Base-by-base conservation (phyloP, 2,888 invertebrate genomes). In the Lucinisca nassula region DNA sequence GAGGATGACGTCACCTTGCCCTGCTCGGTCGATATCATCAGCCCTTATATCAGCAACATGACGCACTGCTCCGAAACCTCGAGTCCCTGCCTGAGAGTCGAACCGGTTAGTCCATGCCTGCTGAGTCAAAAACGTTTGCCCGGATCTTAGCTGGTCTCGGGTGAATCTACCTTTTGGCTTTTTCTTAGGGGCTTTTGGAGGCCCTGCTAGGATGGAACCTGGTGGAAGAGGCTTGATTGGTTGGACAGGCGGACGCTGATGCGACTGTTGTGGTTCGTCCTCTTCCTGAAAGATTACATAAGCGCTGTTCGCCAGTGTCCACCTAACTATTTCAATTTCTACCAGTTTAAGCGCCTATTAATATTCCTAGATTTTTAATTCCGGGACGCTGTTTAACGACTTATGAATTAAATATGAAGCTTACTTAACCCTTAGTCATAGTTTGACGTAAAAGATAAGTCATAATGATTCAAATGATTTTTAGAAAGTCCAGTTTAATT, bases 81-180 rank as follows among this genome's bases (percentile, higher is more conserved):
- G 90, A 95, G 95, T 96, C 27, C 96, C 96, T 0, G 92, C 72
- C 91, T 96, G 96, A 58, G 94, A 94, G 55, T 95, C 96, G 61
- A 92, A 94, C 82, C 95, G 95, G 92, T 96, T 96, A 40, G 95
- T 95, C 38, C 96, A 96, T 17, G 95, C 93, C 85, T 96, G 96
- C 76, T 88, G 87, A 0, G 90, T 87, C 3, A 90, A 79, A 8
- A 90, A 30, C 0, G 87, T 87, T 79, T 90, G 89, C 40, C 87
- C 79, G 14, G 89, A 87, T 38, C 87, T 85, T n/a, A 90, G 80
- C 79, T 90, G 89, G 61, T 85, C 85, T 72, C 61, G 77, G n/a
- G 85, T 83, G 74, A 83, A 90, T 35, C 67, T 82, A 74, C 85
- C 87, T 81, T 85, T 87, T 67, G 79, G 79, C 67, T 83, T 83